phyloP scores from a whole-genome alignment of 2,888 invertebrate genomes.

The Protonemura montana region DNA sequence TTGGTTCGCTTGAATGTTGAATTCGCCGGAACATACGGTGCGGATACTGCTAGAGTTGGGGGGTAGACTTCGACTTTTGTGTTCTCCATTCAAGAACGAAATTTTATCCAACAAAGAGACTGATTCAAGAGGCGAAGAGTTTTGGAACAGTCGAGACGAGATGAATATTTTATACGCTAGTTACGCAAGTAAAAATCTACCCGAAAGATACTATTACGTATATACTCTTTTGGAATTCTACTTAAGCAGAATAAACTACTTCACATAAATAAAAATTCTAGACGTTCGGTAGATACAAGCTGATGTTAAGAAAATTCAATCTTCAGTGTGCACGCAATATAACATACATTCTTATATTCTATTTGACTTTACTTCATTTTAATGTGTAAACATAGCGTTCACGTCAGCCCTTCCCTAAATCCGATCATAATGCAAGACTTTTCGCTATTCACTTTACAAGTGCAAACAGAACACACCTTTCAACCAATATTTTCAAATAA shows the following conservation, averaged over 20 bases:
- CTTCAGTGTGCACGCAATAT: background rate
- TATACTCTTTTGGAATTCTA: background rate
- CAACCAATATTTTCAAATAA: background rate
- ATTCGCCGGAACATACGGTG: background rate
- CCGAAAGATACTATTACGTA: background rate
- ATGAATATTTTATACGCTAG: slow-evolving; percentile 27
- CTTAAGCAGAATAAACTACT: background rate
- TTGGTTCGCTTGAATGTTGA: background rate
- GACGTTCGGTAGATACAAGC: background rate
- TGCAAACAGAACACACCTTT: background rate
- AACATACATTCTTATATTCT: background rate
- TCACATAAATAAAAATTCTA: background rate
- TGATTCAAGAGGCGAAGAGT: slow-evolving; percentile 19
- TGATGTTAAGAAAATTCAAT: background rate
- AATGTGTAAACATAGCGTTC: background rate
- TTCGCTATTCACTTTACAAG: background rate
- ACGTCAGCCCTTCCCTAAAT: background rate
- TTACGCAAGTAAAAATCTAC: slow-evolving; percentile 1
- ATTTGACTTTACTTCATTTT: slow-evolving; percentile 1
- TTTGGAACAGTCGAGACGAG: slow-evolving; percentile 2
- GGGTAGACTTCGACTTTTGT: background rate
- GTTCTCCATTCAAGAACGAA: background rate
- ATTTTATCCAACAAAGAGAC: slow-evolving; percentile 7
- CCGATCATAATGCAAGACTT: background rate
- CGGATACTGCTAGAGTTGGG: background rate